phyloP scores from a whole-genome alignment of 2,888 invertebrate species.

The Minunthozetes semirufus region DNA sequence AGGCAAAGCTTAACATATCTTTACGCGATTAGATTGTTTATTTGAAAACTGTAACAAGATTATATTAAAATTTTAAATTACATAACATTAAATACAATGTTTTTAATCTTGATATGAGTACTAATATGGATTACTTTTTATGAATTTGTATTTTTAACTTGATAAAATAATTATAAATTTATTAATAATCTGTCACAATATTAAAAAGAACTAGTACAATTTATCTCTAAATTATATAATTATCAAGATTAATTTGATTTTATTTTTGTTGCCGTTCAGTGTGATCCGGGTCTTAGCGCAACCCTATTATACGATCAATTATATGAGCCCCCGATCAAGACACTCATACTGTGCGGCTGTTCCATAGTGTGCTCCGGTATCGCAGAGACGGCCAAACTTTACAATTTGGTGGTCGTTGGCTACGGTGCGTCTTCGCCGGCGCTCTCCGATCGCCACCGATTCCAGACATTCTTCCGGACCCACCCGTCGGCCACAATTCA shows the following conservation, averaged over 20 bases:
- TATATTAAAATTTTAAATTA: background rate
- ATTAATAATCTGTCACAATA: too few species aligned
- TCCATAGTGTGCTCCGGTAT: constrained; percentile 98
- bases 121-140: too few species aligned
- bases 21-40: too few species aligned
- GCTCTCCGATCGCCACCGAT: constrained; percentile 88
- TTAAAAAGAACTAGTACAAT: too few species aligned
- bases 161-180: too few species aligned
- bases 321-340: constrained; percentile 88
- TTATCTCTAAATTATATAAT: too few species aligned
- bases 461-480: constrained; percentile 95
- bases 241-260: constrained; percentile 20
- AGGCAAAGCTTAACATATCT: too few species aligned
- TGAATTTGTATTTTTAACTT: too few species aligned
- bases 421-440: constrained; percentile 99
- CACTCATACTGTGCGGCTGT: constrained; percentile 90
- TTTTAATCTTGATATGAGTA: background rate
- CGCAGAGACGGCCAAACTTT: constrained; percentile 98
- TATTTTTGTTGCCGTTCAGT: constrained; percentile 60
- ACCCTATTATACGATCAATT: constrained; percentile 97
- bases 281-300: constrained; percentile 94
- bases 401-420: constrained; percentile 97
- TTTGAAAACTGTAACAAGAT: too few species aligned
- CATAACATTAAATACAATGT: background rate
- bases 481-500: constrained; percentile 99